These are phyloP conservation scores for Tenebrosternarchus preto DNA, from an alignment of 2,113 vertebrate genomes.

Conservation along the genomic window DNA sequence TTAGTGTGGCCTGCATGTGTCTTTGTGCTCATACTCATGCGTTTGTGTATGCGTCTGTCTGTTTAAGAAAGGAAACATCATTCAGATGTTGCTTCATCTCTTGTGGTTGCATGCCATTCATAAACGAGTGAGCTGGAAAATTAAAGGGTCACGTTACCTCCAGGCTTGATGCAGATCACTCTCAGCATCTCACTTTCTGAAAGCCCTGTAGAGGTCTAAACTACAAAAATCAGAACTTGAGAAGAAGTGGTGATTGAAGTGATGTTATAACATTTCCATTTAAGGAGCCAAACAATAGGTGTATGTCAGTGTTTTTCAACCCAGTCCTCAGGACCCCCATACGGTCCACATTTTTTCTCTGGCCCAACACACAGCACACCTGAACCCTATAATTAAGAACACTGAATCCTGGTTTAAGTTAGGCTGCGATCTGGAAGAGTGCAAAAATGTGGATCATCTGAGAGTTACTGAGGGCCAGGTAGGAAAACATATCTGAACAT, in stretches of 20 bases:
- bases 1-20: conserved; percentile 11
- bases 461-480: too few relatives aligned
- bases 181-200: conserved; percentile 9
- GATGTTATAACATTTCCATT: background rate
- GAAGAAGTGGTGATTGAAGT: background rate
- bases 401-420: too few relatives aligned
- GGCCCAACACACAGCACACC: too few relatives aligned
- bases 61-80: conserved; percentile 11
- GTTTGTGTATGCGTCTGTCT: conserved; percentile 15
- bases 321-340: too few relatives aligned
- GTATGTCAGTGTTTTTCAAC: too few relatives aligned
- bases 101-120: conserved; percentile 22
- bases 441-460: too few relatives aligned
- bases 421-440: too few relatives aligned
- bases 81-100: conserved; percentile 2
- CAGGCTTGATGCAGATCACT: conserved; percentile 23
- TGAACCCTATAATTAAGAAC: too few relatives aligned
- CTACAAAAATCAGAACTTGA: background rate
- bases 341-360: too few relatives aligned
- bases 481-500: too few relatives aligned
- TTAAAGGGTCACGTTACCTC: conserved; percentile 25
- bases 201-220: background rate
- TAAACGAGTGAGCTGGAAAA: conserved; percentile 28
- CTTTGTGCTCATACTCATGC: background rate
- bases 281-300: background rate